A percentile compares a stretch with the other conserved stretches of the same genome.
phyloP scores from a whole-genome alignment of 2,113 vertebrate genomes.

The Plectropomus leopardus region DNA sequence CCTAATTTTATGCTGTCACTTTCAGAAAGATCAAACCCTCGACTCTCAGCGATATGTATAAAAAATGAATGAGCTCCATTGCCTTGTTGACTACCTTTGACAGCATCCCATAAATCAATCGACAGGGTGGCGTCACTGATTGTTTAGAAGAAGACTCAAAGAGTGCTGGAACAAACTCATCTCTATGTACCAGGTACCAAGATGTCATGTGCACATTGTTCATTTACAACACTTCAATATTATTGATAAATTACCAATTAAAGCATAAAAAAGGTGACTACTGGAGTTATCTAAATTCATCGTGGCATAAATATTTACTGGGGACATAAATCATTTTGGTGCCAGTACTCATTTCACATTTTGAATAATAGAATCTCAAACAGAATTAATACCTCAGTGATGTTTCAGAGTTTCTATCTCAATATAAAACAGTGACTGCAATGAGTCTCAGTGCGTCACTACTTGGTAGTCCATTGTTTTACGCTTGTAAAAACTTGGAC shows the following conservation, averaged over 20 bases:
- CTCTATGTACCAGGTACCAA: neutral
- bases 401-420: neutral
- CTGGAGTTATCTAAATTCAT: neutral
- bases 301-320: neutral
- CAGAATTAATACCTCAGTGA: too few species aligned
- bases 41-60: slow-evolving; percentile 36
- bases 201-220: neutral
- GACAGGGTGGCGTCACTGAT: slow-evolving; percentile 14
- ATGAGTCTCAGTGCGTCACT: neutral
- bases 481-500: neutral
- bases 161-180: slow-evolving; percentile 18
- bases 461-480: neutral
- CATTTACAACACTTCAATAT: neutral
- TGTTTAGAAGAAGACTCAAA: slow-evolving; percentile 27
- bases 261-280: neutral
- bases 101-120: slow-evolving; percentile 72
- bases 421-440: neutral
- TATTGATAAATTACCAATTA: neutral
- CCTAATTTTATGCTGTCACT: slow-evolving; percentile 54
- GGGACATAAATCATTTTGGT: neutral
- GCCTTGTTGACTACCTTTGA: slow-evolving; percentile 59
- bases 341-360: neutral
- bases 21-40: slow-evolving; percentile 37
- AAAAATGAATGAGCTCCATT: slow-evolving; percentile 60
- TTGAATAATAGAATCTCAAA: neutral